phyloP scores from a whole-genome alignment of 2,888 invertebrate species.

The Lordiphosa fenestrarum region DNA sequence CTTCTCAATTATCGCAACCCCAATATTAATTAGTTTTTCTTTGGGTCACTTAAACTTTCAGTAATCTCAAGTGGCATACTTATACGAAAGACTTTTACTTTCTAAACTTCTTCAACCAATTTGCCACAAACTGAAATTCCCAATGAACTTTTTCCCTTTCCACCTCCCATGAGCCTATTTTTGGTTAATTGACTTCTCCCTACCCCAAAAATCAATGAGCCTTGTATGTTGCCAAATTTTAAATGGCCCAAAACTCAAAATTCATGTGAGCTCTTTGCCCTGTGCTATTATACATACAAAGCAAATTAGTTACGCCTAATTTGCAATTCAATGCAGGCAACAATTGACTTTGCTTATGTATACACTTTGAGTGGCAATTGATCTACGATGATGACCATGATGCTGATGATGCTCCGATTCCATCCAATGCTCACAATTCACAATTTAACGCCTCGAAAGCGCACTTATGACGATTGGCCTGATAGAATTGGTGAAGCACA shows the following conservation, averaged over 20 bases:
- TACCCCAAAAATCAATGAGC: slow-evolving; percentile 38
- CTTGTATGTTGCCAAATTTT: slow-evolving; percentile 50
- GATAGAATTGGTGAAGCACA: slow-evolving; percentile 28
- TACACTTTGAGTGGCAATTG: slow-evolving; percentile 46
- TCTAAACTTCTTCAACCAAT: background rate
- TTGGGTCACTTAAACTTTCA: slow-evolving; percentile 12
- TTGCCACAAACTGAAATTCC: slow-evolving; percentile 1
- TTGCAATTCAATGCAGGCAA: slow-evolving; percentile 58
- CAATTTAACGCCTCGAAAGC: background rate
- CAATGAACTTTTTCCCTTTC: background rate
- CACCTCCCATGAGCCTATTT: background rate
- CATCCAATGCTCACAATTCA: slow-evolving; percentile 13
- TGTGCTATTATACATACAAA: slow-evolving; percentile 40
- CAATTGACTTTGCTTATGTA: slow-evolving; percentile 52
- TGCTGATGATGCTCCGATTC: slow-evolving; percentile 25
- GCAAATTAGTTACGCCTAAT: slow-evolving; percentile 70
- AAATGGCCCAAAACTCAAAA: slow-evolving; percentile 20
- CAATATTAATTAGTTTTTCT: slow-evolving; percentile 30
- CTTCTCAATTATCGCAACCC: slow-evolving; percentile 30
- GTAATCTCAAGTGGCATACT: slow-evolving; percentile 19
- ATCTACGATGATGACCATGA: slow-evolving; percentile 9
- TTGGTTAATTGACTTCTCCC: slow-evolving; percentile 17
- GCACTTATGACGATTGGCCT: slow-evolving; percentile 26
- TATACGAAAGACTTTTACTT: background rate
- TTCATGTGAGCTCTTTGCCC: slow-evolving; percentile 12